Percentiles rank a stretch among this genome's conserved stretches.
Conservation (phyloP, 2,888 invertebrate genomes). For the Dryadula phaetusa region DNA sequence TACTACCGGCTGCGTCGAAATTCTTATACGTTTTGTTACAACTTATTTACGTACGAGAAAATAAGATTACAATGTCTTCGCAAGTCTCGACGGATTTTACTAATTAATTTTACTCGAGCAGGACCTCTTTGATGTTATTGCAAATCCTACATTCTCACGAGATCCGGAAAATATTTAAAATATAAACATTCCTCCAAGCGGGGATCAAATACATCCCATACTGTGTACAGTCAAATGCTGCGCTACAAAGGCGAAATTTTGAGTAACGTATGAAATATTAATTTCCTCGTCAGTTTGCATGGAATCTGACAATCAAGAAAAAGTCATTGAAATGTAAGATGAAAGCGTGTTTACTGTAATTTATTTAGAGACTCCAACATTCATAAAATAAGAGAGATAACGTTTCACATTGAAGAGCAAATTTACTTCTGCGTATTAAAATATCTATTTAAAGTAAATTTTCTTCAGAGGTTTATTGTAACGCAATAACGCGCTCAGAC, state of each 20-base stretch:
- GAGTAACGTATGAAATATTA: background rate
- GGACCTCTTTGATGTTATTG: no score
- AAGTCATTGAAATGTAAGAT: background rate
- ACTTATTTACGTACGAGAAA: no score
- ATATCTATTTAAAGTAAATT: background rate
- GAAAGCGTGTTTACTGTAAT: background rate
- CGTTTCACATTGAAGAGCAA: background rate
- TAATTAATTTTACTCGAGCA: no score
- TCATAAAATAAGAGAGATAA: background rate
- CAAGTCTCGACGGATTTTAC: no score
- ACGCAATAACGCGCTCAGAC: no score
- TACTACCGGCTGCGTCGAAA: no score
- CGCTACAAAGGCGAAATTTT: background rate
- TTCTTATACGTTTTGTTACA: no score
- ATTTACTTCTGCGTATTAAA: no score
- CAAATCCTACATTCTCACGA: no score
- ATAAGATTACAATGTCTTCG: no score
- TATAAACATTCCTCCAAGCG: background rate
- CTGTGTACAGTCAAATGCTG: background rate
- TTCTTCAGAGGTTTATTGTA: no score
- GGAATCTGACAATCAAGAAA: background rate
- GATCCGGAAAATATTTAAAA: background rate
- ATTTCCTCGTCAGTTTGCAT: background rate
- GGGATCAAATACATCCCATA: background rate
- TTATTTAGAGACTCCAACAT: background rate